Evolutionary conservation across 2,888 invertebrate genomes (phyloP).

Genomic region (Amiota communis): DNA sequence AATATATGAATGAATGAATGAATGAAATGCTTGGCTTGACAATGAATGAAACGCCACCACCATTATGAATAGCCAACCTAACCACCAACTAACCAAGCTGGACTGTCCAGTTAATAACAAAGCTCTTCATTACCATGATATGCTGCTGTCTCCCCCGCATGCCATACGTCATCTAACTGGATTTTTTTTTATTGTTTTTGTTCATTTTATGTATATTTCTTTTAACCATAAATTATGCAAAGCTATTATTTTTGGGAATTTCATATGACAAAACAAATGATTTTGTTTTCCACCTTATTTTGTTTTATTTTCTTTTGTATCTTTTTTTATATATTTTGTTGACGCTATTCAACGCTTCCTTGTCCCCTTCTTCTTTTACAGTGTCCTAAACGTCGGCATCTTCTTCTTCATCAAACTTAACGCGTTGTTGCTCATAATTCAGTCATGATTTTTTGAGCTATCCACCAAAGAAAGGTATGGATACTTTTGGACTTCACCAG

Average conservation of each 20-base stretch:
- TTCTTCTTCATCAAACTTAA: background rate
- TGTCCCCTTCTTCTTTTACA: background rate
- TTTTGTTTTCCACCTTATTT: conserved; percentile 9
- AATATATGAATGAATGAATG: conserved; percentile 40
- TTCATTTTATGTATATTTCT: conserved; percentile 39
- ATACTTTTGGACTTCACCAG: conserved; percentile 5
- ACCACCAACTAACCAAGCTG: conserved; percentile 34
- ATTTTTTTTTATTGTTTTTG: conserved; percentile 29
- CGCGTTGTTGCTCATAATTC: conserved; percentile 13
- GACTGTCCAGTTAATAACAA: background rate
- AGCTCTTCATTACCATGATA: background rate
- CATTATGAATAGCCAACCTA: background rate
- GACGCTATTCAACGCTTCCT: background rate
- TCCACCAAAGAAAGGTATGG: background rate
- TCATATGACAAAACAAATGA: conserved; percentile 51
- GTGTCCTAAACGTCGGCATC: background rate
- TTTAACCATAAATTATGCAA: conserved; percentile 67
- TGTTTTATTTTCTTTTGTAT: background rate
- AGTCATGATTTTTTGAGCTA: conserved; percentile 25
- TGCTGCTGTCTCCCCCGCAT: conserved; percentile 26
- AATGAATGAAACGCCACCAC: conserved; percentile 42
- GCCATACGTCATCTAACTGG: background rate
- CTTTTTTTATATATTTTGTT: background rate
- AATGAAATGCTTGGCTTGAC: conserved; percentile 27
- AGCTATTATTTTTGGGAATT: conserved; percentile 44